A percentile compares a stretch with the other conserved stretches of the same genome.
These are phyloP conservation scores for Caenorhabditis brenneri DNA, from an alignment of 1,140 invertebrate genomes.

Conservation along the genomic window DNA sequence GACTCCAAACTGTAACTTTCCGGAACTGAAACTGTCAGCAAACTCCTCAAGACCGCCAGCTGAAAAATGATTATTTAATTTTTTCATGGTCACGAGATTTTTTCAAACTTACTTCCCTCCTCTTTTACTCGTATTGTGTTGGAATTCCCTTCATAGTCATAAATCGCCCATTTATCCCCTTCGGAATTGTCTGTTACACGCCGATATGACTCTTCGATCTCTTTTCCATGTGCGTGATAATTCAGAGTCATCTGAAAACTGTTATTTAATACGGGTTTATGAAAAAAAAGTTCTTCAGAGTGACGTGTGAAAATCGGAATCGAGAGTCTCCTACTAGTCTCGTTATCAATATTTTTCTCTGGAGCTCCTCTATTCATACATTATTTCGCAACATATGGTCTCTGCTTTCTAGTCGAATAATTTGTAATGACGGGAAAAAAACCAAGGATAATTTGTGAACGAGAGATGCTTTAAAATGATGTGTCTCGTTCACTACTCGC, in stretches of 20 bases:
- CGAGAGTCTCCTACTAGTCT: not conserved
- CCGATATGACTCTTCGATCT: not conserved
- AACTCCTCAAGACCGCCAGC: constrained; percentile 23
- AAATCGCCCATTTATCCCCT: constrained; percentile 7
- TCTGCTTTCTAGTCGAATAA: not conserved
- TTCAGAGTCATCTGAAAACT: constrained; percentile 26
- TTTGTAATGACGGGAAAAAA: not conserved
- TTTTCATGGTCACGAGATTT: not conserved
- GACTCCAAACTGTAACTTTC: constrained; percentile 13
- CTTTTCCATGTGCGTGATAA: constrained; percentile 26
- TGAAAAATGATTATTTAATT: not conserved
- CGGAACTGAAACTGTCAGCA: constrained; percentile 25
- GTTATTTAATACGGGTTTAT: too few species aligned
- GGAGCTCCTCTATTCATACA: not conserved
- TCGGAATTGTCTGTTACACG: constrained; percentile 6
- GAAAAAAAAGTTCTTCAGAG: not conserved
- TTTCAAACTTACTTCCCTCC: constrained; percentile 41
- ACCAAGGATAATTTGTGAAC: not conserved
- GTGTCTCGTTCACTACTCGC: not conserved
- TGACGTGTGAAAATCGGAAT: not conserved
- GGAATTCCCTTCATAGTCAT: constrained; percentile 25
- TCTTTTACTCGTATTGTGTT: constrained; percentile 24
- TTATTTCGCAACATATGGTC: not conserved
- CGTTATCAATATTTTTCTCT: not conserved
- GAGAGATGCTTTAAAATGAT: too few species aligned